Base-by-base conservation (phyloP, 1,140 invertebrate species). In the Sarcophaga peregrina region DNA sequence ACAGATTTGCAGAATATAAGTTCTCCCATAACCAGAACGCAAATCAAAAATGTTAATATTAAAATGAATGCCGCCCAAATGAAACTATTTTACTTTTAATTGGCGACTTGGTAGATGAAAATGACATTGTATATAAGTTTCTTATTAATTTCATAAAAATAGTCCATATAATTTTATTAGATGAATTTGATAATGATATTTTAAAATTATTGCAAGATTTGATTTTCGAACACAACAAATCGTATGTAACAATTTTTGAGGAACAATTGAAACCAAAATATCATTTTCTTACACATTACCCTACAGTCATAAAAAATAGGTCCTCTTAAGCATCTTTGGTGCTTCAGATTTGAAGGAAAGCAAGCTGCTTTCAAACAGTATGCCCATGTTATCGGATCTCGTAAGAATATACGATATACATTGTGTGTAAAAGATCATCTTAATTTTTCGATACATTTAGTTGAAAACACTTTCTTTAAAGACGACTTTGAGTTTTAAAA, bases 221-320 rank as follows among this genome's bases (percentile, higher is more conserved):
- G 45, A 78, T 78, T 47, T 17, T 45, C 20, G 47, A 78, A 46
- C 75, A 78, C 47, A 78, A 78, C 75, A 50, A 78, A 47, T 48
- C 45, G 6, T 78, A 78, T 50, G 20, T 45, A 48, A 78, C 3
- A 78, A 45, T 78, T 17, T 78, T 78, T 78, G 45, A 78, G 45
- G 75, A 78, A 78, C 37, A 46, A 11, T 78, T 78, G 75, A 78
- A 78, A 78, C 75, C 75, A 78, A 78, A 78, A 78, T 78, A 78
- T 48, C 75, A 78, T 46, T 45, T 47, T 78, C 75, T 78, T 78
- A 46, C 45, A 17, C 75, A 78, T 48, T 78, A 78, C 47, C 75
- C 75, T 78, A 17, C 72, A 37, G 37, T n/a, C 37, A 73, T 73
- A 45, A 73, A 73, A 73, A 73, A 25, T 73, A 48, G 75, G 75